Conservation (phyloP, 2,888 invertebrate genomes). For the Sarcophaga subvicina region DNA sequence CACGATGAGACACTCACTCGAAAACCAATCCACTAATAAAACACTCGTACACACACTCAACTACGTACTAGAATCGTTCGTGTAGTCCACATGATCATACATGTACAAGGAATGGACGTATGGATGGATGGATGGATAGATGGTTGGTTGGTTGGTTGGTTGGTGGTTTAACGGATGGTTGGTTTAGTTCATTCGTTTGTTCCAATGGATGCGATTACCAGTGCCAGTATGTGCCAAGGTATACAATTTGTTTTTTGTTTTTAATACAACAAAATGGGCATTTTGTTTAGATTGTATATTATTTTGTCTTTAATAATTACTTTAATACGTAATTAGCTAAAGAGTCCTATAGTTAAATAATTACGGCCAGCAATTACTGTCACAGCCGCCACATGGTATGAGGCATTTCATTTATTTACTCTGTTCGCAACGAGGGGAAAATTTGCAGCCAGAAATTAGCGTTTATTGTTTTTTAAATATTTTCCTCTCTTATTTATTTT, state of each 20-base stretch:
- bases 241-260: conserved; percentile 46
- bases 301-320: conserved; percentile 51
- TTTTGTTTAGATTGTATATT: conserved; percentile 52
- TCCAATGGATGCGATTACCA: conserved; percentile 30
- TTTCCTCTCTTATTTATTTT: neutral
- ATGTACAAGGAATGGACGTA: conserved; percentile 13
- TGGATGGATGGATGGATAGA: conserved; percentile 19
- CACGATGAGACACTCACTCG: neutral
- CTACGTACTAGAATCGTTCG: neutral
- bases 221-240: conserved; percentile 54
- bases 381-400: neutral
- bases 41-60: neutral
- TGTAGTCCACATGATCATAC: conserved; percentile 9
- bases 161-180: conserved; percentile 4
- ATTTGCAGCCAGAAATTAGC: neutral
- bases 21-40: neutral
- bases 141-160: neutral
- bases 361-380: neutral
- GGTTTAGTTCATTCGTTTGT: conserved; percentile 16
- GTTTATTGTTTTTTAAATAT: neutral
- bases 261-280: conserved; percentile 21
- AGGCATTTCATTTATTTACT: conserved; percentile 12
- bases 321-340: conserved; percentile 52
- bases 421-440: neutral
- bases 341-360: conserved; percentile 29